A percentile compares a stretch with the other conserved stretches of the same genome.
Conservation (phyloP, 1,140 invertebrate species). For the Scylla paramamosain region DNA sequence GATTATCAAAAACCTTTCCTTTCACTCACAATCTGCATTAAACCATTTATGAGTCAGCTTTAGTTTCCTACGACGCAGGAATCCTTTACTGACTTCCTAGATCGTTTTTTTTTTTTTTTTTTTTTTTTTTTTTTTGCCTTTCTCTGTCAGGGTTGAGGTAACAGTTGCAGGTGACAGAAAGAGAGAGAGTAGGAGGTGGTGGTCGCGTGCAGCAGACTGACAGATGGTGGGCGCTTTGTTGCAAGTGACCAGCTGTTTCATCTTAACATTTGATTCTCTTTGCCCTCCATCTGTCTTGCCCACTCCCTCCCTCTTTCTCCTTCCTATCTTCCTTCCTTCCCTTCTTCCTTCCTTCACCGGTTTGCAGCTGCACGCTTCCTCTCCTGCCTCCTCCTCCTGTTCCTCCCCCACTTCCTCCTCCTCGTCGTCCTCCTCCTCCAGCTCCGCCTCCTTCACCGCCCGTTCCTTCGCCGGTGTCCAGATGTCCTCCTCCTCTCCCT, state of each 20-base stretch:
- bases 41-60: too few relatives aligned
- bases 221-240: too few relatives aligned
- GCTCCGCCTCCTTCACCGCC: neutral
- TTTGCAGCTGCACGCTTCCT: neutral
- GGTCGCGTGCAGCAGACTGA: too few relatives aligned
- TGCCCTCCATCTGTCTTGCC: neutral
- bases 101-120: too few relatives aligned
- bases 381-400: neutral
- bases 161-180: too few relatives aligned
- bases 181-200: too few relatives aligned
- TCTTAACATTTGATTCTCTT: neutral
- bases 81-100: too few relatives aligned
- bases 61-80: too few relatives aligned
- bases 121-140: too few relatives aligned
- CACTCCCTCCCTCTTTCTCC: neutral
- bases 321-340: neutral
- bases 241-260: neutral
- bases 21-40: too few relatives aligned
- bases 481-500: neutral
- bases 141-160: too few relatives aligned
- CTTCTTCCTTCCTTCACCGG: neutral
- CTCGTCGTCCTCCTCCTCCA: neutral
- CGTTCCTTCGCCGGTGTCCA: neutral
- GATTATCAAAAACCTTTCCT: neutral
- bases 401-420: neutral